Base-by-base conservation (phyloP, 2,888 invertebrate species). In the Meloe dianella region DNA sequence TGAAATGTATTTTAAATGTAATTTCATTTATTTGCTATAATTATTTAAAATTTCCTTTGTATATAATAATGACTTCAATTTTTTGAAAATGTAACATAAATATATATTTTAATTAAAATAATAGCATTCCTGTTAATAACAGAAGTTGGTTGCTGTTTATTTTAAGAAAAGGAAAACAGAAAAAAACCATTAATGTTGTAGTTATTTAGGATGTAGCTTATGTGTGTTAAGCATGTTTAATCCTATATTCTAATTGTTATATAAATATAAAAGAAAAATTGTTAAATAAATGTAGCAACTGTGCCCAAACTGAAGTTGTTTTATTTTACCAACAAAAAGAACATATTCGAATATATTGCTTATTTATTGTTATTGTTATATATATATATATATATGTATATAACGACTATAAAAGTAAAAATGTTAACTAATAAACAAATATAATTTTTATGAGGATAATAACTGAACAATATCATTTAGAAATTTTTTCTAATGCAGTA, bases 221-320 rank as follows among this genome's bases (percentile, higher is more conserved):
- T 81, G 80, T 83, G 82, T 83, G 81, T 82, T 81, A 80, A 80
- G 81, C 83, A 83, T 83, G 81, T 83, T 81, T 80, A 51, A 80
- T 80, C 78, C 77, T 80, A 79, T 83, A 82, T 81, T 82, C 81
- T 82, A 81, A 83, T 82, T 82, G 83, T 83, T 83, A 83, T 81
- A 79, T 76, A 77, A 73, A 51, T 77, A 81, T 80, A 35, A 35
- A 35, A 12, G 24, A 51, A 81, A 80, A 80, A 82, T 83, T 83
- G 83, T 83, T 83, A 82, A 84, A 84, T 84, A 84, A 83, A 84
- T 83, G 83, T 84, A 84, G 83, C 83, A 81, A 77, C 78, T 80
- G 79, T 82, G 78, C 78, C 78, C 76, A 78, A 71, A 32, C 61
- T 30, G 10, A 47, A 59, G n/a, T 41, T 60, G 20, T 60, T 61